These are phyloP conservation scores for Centropristis striata DNA, from an alignment of 2,113 vertebrate species.

Conservation along the genomic window DNA sequence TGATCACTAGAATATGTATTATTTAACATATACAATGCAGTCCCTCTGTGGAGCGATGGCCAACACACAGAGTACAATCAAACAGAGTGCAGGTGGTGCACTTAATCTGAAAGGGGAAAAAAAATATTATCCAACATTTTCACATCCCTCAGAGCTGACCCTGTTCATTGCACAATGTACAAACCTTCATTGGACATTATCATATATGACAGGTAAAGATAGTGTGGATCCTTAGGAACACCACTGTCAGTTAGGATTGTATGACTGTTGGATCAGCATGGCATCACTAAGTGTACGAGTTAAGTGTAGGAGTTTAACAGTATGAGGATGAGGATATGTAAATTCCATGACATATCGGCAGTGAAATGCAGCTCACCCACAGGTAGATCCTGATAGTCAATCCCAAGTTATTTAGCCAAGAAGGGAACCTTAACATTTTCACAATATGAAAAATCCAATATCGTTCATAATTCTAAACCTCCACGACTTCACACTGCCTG, in stretches of 20 bases:
- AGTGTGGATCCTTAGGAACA: not conserved
- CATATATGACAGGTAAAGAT: not conserved
- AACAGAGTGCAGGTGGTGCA: too few species aligned
- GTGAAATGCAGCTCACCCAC: slow-evolving; percentile 28
- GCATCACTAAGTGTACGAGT: not conserved
- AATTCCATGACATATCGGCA: slow-evolving; percentile 31
- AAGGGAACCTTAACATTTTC: slow-evolving; percentile 68
- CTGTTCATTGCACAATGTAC: too few species aligned
- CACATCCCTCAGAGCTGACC: too few species aligned
- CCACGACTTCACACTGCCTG: slow-evolving; percentile 41
- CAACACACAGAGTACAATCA: too few species aligned
- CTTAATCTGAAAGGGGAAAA: too few species aligned
- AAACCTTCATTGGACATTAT: too few species aligned
- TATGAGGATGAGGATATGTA: not conserved
- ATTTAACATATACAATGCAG: too few species aligned
- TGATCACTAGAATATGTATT: too few species aligned
- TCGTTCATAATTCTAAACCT: slow-evolving; percentile 63
- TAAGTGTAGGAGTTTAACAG: not conserved
- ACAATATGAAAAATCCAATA: slow-evolving; percentile 73
- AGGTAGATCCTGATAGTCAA: slow-evolving; percentile 26
- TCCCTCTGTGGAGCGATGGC: too few species aligned
- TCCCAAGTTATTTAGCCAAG: slow-evolving; percentile 51
- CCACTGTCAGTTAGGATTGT: not conserved
- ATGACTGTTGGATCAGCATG: not conserved
- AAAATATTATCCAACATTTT: too few species aligned